Base-by-base conservation (phyloP, 23 tunicate species). In the Trididemnum miniatum region DNA sequence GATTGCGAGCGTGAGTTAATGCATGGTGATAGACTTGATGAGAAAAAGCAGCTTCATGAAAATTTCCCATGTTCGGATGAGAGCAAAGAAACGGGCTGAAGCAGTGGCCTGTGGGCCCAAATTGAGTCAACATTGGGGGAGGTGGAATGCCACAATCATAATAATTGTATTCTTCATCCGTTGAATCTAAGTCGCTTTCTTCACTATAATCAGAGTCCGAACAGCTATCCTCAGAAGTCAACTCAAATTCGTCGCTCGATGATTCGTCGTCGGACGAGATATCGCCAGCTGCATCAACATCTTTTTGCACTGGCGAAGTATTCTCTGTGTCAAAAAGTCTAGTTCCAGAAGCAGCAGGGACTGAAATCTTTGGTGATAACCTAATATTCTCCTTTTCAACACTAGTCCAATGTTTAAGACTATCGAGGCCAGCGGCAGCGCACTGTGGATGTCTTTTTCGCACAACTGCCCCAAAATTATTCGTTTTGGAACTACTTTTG, bases 11-110 rank as follows among this genome's bases (percentile, higher is more conserved):
- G 54, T 77, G 82, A 4, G 52, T 7, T 15, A 77, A 28, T 4
- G 82, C 82, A 4, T 32, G 51, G 44, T 77, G 82, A 28, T 77
- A 77, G 9, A 77, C 65, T 52, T 77, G 65, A 57, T 52, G 67
- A 7, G 82, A 77, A 52, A 77, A 5, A 4, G 18, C 3, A 4
- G 82, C 82, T 54, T 77, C 82, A 2, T 52, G 22, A 12, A 27
- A 5, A 20, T 31, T 28, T 2, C 20, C 9, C 1, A 7, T 1
- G 30, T 5, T 27, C 1, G 82, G 66, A 25, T 77, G 66, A 52
- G 39, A 36, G 44, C 66, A 33, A 30, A 52, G 35, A 22, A 4
- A 31, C 18, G 67, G 67, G 31, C 20, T 18, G 54, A 52, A 57
- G 31, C 59, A 38, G 25, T 77, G 82, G 25, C 66, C 66, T 2